A percentile compares a stretch with the other conserved stretches of the same genome.
These are phyloP conservation scores for Hyppa rectilinea DNA, from an alignment of 2,888 invertebrate species.

Conservation along the genomic window DNA sequence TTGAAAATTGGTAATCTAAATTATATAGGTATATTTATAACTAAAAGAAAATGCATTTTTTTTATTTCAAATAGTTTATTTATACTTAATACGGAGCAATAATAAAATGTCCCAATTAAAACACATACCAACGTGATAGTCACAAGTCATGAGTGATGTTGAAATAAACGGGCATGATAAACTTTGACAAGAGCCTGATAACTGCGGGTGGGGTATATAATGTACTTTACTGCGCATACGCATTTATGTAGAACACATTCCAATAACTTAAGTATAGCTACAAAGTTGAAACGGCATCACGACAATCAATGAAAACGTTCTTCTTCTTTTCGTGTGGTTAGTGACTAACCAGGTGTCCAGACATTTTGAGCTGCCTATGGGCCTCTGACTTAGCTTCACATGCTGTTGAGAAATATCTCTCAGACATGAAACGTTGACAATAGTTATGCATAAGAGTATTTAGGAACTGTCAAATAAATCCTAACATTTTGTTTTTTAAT, in stretches of 20 bases:
- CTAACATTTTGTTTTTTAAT: no score
- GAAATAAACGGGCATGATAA: slow-evolving; percentile 56
- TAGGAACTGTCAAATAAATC: no score
- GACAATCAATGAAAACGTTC: no score
- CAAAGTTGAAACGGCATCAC: no score
- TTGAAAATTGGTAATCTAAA: background rate
- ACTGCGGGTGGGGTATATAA: slow-evolving; percentile 19
- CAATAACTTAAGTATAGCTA: slow-evolving; percentile 11
- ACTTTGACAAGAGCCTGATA: slow-evolving; percentile 62
- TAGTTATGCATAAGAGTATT: no score
- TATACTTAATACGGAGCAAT: background rate
- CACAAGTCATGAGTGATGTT: slow-evolving; percentile 39
- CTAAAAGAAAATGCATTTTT: background rate
- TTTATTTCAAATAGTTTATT: slow-evolving; percentile 1
- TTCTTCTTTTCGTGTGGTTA: no score
- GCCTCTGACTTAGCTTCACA: no score
- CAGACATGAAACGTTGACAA: no score
- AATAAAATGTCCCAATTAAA: slow-evolving; percentile 48
- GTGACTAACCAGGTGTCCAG: no score
- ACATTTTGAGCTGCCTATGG: no score
- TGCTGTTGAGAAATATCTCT: no score
- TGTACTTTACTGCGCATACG: slow-evolving; percentile 26
- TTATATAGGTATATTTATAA: background rate
- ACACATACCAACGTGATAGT: slow-evolving; percentile 22
- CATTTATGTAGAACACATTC: slow-evolving; percentile 37